Conservation (phyloP, 2,113 vertebrate genomes). For the Candoia aspera region DNA sequence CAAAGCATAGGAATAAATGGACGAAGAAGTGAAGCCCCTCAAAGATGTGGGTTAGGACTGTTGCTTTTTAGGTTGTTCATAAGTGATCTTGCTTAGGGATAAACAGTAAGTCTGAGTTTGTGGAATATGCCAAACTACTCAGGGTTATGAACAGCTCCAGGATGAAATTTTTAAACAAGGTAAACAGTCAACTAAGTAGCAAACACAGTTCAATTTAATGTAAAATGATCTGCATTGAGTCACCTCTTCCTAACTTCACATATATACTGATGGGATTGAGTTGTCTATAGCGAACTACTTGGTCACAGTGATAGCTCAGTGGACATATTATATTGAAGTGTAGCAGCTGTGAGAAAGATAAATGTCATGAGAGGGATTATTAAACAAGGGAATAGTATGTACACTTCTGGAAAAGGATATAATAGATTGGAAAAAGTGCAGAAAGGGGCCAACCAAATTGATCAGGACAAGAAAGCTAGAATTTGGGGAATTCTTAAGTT, state of each 20-base stretch:
- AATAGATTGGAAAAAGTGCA: neutral
- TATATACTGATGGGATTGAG: neutral
- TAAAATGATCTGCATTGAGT: neutral
- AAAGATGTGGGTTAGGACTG: neutral
- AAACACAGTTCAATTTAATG: neutral
- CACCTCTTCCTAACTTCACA: neutral
- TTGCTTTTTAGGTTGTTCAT: neutral
- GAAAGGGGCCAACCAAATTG: neutral
- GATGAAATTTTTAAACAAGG: neutral
- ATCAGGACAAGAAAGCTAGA: neutral
- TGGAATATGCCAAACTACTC: neutral
- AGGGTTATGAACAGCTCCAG: neutral
- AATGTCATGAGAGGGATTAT: neutral
- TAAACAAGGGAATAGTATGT: neutral
- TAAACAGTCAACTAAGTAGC: neutral
- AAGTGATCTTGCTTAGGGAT: neutral
- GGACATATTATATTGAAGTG: neutral
- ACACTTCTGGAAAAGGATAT: neutral
- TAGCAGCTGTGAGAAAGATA: neutral
- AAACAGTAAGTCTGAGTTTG: neutral
- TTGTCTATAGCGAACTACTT: neutral
- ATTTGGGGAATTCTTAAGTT: neutral
- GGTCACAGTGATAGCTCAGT: neutral
- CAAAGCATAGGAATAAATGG: neutral
- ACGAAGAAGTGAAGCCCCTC: neutral